phyloP scores from a whole-genome alignment of 1,140 invertebrate genomes.

The Orchestia grillus region DNA sequence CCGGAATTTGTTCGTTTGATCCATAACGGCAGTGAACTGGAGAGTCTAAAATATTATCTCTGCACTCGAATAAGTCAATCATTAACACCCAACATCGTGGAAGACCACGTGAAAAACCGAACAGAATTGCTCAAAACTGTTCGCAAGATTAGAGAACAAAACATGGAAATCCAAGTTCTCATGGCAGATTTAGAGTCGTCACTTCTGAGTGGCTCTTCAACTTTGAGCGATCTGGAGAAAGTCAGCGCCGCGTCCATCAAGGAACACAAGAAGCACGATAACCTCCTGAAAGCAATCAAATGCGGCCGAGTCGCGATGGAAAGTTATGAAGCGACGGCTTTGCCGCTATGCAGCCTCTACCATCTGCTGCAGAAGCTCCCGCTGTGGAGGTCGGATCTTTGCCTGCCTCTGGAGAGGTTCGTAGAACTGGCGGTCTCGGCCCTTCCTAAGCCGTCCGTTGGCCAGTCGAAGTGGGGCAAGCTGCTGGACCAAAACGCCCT shows the following conservation, averaged over 20 bases:
- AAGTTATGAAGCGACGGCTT: conserved; percentile 59
- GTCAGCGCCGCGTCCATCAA: conserved; percentile 59
- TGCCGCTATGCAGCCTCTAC: conserved; percentile 60
- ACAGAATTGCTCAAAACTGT: not conserved
- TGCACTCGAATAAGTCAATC: not conserved
- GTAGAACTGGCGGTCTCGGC: not conserved
- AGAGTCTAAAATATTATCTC: conserved; percentile 4
- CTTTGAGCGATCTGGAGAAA: conserved; percentile 61
- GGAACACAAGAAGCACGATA: conserved; percentile 56
- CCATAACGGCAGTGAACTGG: not conserved
- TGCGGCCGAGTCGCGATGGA: conserved; percentile 51
- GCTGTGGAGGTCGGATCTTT: conserved; percentile 53
- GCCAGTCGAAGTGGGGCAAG: conserved; percentile 49
- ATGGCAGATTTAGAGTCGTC: conserved; percentile 21
- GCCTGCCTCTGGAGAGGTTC: conserved; percentile 58
- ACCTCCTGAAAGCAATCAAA: conserved; percentile 57
- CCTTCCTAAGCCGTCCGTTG: not conserved
- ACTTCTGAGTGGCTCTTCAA: not conserved
- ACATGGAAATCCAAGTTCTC: not conserved
- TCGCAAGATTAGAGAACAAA: not conserved
- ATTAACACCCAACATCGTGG: not conserved
- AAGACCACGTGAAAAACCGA: not conserved
- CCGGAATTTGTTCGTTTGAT: not conserved
- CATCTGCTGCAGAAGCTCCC: conserved; percentile 61
- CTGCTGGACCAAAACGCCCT: conserved; percentile 48